These are phyloP conservation scores for Xerus rutilus DNA, from an alignment of 2,797 vertebrate genomes.

Conservation along the genomic window DNA sequence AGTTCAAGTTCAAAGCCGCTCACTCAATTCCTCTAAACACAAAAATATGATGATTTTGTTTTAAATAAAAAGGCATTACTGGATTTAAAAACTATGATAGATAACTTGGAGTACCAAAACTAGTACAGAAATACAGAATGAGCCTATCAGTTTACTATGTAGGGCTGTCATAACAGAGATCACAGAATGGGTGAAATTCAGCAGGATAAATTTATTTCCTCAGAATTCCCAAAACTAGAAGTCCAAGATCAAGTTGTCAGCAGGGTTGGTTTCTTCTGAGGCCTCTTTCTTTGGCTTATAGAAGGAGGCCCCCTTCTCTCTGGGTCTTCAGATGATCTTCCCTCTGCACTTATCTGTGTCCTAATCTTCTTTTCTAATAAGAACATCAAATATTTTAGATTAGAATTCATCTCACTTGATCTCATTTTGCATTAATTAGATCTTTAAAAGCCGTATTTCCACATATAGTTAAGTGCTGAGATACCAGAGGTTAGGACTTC, in stretches of 20 bases:
- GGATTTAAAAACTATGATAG: not conserved
- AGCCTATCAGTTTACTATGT: not conserved
- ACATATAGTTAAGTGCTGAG: not conserved
- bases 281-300: not conserved
- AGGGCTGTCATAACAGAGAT: not conserved
- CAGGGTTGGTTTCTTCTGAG: not conserved
- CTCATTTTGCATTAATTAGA: not conserved
- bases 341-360: not conserved
- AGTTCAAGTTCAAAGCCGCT: conserved; percentile 19
- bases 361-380: not conserved
- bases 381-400: not conserved
- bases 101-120: not conserved
- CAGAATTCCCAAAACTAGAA: not conserved
- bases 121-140: not conserved
- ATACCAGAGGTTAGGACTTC: not conserved
- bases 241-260: not conserved
- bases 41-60: not conserved
- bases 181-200: not conserved
- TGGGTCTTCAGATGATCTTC: not conserved
- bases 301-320: not conserved
- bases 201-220: not conserved
- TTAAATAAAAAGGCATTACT: conserved; percentile 4
- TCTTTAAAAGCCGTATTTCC: not conserved
- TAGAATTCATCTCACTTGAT: not conserved
- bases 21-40: not conserved